Conservation (phyloP, 1,140 invertebrate species). For the Dreissena rostriformis region DNA sequence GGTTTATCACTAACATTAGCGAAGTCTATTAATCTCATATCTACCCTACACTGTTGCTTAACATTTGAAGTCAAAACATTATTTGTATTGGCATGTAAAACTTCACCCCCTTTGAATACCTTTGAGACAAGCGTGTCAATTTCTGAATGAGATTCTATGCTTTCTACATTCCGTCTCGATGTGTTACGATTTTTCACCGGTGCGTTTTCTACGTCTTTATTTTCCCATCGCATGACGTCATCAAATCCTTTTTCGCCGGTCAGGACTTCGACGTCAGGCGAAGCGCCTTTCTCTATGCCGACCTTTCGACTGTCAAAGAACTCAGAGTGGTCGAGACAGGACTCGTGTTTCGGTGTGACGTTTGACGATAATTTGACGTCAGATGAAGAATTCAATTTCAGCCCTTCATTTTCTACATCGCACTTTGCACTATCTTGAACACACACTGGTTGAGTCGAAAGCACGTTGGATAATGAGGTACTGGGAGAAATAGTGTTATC, state of each 20-base stretch:
- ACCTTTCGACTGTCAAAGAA: too few species aligned
- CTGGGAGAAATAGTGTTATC: background rate
- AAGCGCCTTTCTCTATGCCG: too few species aligned
- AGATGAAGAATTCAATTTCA: background rate
- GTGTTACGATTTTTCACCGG: background rate
- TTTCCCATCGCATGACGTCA: background rate
- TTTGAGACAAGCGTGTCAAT: background rate
- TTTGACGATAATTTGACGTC: too few species aligned
- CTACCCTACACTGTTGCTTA: background rate
- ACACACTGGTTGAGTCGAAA: background rate
- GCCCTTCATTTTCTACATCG: background rate
- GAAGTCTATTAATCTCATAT: constrained; percentile 52
- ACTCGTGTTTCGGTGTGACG: too few species aligned
- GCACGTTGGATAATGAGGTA: background rate
- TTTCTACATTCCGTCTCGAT: background rate
- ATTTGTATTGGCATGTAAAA: background rate
- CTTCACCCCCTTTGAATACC: background rate
- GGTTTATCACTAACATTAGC: constrained; percentile 35
- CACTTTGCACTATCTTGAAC: background rate
- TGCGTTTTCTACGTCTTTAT: background rate
- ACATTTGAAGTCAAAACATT: background rate
- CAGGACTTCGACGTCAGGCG: too few species aligned
- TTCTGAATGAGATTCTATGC: background rate
- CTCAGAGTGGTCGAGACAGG: too few species aligned
- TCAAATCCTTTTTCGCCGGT: too few species aligned